Base-by-base conservation (phyloP, 2,888 invertebrate genomes). In the Stratiomys singularior region DNA sequence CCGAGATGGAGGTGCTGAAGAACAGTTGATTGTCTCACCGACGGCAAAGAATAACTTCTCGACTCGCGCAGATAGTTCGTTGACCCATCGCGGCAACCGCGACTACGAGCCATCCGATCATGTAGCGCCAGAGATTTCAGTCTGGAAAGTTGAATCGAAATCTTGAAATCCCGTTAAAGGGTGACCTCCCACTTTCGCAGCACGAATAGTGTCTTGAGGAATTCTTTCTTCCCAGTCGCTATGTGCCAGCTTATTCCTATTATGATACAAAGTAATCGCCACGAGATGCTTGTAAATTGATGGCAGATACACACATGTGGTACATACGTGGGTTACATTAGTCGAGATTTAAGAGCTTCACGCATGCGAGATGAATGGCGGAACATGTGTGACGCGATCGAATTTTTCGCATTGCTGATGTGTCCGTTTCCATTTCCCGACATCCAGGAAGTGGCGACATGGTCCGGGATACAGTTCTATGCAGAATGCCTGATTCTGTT, bases 141-240 rank as follows among this genome's bases (percentile, higher is more conserved):
- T 74, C 74, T 74, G 58, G 74, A 74, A 74, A 72, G 72, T 72
- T 25, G 47, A 72, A 56, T 58, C 21, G 72, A 72, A 74, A 37
- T 74, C 74, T 58, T 23, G n/a, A 74, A 60, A 60, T 74, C 58
- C 74, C 74, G 74, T 74, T 74, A 74, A 58, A 74, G 74, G 60
- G 74, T 74, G 74, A 58, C 74, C 74, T 74, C 74, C 74, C 74
- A 74, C 74, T 60, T 74, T 37, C 74, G 11, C 37, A 27, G 37
- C 44, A 15, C 58, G 60, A 25, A 25, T 47, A 21, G 46, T 69
- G 23, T 69, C 47, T 58, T 27, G 21, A 44, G 28, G 71, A 74
- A 44, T 37, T n/a, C 30, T 72, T 72, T 66, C 37, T 52, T 52
- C 52, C 52, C n/a, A 13, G 15, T 5, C 52, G 52, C 52, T 13